phyloP scores from a whole-genome alignment of 2,888 invertebrate genomes.

The Drosophila borealis region DNA sequence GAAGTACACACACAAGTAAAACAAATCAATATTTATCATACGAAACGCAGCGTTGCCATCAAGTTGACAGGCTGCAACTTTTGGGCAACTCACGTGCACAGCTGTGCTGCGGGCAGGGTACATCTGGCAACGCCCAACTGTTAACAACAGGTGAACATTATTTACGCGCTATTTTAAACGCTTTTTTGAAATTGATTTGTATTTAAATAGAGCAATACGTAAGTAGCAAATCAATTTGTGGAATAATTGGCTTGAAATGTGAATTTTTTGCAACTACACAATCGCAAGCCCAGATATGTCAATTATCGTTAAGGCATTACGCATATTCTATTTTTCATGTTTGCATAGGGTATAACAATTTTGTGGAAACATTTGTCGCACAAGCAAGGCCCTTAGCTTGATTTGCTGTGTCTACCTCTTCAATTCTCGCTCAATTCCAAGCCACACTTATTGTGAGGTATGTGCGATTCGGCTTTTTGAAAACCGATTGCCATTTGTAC shows the following conservation, averaged over 20 bases:
- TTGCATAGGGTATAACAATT: not conserved
- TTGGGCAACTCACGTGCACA: slow-evolving; percentile 35
- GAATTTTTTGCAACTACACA: not conserved
- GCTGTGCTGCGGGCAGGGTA: slow-evolving; percentile 19
- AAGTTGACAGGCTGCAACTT: not conserved
- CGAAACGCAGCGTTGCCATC: slow-evolving; percentile 31
- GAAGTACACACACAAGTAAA: slow-evolving; percentile 52
- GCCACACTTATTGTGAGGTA: slow-evolving; percentile 16
- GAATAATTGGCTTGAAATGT: slow-evolving; percentile 6
- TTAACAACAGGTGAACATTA: slow-evolving; percentile 43
- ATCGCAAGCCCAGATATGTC: slow-evolving; percentile 32
- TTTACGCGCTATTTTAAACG: slow-evolving; percentile 19
- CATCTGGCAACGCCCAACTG: slow-evolving; percentile 31
- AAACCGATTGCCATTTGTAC: slow-evolving; percentile 14
- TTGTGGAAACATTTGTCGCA: not conserved
- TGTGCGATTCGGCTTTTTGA: slow-evolving; percentile 20
- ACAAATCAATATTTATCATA: slow-evolving; percentile 61
- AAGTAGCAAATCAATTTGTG: not conserved
- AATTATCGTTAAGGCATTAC: slow-evolving; percentile 29
- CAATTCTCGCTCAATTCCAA: not conserved
- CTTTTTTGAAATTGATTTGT: not conserved
- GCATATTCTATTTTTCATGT: slow-evolving; percentile 7
- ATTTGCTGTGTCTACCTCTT: too few species aligned
- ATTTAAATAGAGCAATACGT: not conserved
- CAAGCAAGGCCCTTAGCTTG: too few species aligned